These are phyloP conservation scores for Pogona vitticeps DNA, from an alignment of 2,113 vertebrate genomes.

Conservation along the genomic window DNA sequence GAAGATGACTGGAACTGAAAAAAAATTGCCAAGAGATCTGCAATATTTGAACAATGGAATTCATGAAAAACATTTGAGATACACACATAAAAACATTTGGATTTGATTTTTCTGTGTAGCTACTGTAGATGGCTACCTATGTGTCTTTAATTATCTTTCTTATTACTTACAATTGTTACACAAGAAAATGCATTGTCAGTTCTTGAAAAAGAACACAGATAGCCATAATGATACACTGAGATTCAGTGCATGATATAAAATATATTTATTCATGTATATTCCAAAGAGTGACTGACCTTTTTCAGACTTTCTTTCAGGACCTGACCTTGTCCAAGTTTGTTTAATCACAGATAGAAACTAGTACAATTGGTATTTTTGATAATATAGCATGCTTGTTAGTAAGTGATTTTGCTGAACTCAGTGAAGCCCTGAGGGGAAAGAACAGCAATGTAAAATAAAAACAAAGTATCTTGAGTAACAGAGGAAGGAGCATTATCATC, in stretches of 20 bases:
- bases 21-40: background rate
- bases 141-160: background rate
- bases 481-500: background rate
- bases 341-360: slow-evolving; percentile 27
- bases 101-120: background rate
- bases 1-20: background rate
- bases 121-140: background rate
- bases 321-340: background rate
- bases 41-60: background rate
- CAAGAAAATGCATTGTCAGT: background rate
- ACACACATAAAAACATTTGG: background rate
- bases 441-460: background rate
- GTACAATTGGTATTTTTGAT: background rate
- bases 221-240: background rate
- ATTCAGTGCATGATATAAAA: background rate
- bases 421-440: background rate
- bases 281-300: slow-evolving; percentile 10
- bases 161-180: background rate
- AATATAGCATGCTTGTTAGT: background rate
- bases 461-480: background rate
- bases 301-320: background rate
- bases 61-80: background rate
- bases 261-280: background rate
- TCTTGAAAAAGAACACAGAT: background rate
- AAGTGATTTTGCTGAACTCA: slow-evolving; percentile 16